Evolutionary conservation across 2,888 invertebrate genomes (phyloP), one percentile per base, ranked within the genome.

Genomic region (Chironomus riparius): DNA sequence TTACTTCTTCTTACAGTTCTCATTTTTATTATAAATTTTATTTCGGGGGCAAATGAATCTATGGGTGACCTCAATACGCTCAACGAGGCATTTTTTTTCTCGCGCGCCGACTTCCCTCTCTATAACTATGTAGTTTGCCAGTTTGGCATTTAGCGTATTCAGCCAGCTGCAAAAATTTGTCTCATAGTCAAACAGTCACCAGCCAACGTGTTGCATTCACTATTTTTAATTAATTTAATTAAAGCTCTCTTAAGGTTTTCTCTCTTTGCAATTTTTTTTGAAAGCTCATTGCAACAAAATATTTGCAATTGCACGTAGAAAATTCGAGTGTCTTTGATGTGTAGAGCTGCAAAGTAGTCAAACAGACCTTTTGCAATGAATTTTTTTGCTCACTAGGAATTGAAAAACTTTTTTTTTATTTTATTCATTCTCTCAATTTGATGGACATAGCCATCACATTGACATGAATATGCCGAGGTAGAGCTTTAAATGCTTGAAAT

Each of bases 201-300:
- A 38, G 38, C 38, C 38, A 38, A 38, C 38, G 70, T 70, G 15
- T 48, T 15, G 28, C 21, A 18, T 70, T 18, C 70, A 70, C 70
- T 70, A 70, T 70, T 70, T 70, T 70, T 70, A 69, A 70, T 71
- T 71, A 47, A 71, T 56, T 71, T 71, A 71, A 71, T 71, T 50
- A 28, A 56, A 56, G 56, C 38, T 38, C 22, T 22, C n/a, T 50
- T 10, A 21, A 65, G 18, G 18, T 71, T 71, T 15, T 15, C 15
- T 28, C 38, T 69, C 68, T 1, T 47, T 38, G 38, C 38, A 38
- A 38, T 38, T 38, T 38, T 38, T 38, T 38, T 38, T 38, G 38
- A 38, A 38, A 38, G 38, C 38, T 38, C 10, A 38, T 38, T 38
- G 38, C 38, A 38, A 38, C 38, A 38, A 38, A 38, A 10, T 38